Evolutionary conservation across 1,140 invertebrate species (phyloP).

Genomic region (Drosophila orena): DNA sequence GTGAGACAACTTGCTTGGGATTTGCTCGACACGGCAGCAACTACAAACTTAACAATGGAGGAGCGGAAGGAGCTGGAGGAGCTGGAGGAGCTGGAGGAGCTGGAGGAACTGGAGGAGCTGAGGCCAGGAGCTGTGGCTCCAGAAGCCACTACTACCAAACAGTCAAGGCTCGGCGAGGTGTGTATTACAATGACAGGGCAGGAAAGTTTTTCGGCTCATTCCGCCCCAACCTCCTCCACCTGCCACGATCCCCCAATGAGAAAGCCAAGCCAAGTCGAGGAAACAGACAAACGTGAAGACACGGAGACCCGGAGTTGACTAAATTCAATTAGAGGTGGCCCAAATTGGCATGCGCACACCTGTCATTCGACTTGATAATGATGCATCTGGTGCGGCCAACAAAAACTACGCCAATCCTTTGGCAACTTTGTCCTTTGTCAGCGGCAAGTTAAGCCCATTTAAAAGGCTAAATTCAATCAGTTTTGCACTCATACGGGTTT

Average conservation of each 20-base stretch:
- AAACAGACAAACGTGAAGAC: conserved; percentile 39
- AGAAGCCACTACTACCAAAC: conserved; percentile 3
- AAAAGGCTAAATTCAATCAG: conserved; percentile 49
- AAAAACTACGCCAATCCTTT: conserved; percentile 65
- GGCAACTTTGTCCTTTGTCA: conserved; percentile 61
- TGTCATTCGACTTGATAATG: conserved; percentile 80
- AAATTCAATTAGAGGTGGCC: conserved; percentile 78
- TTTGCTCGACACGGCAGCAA: conserved; percentile 73
- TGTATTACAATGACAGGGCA: conserved; percentile 80
- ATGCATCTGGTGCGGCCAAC: conserved; percentile 76
- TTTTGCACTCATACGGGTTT: conserved; percentile 18
- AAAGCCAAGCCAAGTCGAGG: conserved; percentile 9
- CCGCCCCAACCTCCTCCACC: conserved; percentile 10
- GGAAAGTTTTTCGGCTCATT: conserved; percentile 62
- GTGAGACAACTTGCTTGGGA: conserved; percentile 70
- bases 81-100: conserved; percentile 4
- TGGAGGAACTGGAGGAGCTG: too few relatives aligned
- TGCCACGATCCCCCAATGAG: conserved; percentile 8
- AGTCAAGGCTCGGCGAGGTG: conserved; percentile 54
- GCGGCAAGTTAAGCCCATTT: conserved; percentile 25
- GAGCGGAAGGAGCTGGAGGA: neutral
- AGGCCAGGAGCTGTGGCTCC: conserved; percentile 1
- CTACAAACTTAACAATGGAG: conserved; percentile 47
- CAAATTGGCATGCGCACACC: conserved; percentile 80
- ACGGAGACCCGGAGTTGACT: conserved; percentile 67